These are phyloP conservation scores for Litoditis marina DNA, from an alignment of 2,888 invertebrate species.

Conservation along the genomic window DNA sequence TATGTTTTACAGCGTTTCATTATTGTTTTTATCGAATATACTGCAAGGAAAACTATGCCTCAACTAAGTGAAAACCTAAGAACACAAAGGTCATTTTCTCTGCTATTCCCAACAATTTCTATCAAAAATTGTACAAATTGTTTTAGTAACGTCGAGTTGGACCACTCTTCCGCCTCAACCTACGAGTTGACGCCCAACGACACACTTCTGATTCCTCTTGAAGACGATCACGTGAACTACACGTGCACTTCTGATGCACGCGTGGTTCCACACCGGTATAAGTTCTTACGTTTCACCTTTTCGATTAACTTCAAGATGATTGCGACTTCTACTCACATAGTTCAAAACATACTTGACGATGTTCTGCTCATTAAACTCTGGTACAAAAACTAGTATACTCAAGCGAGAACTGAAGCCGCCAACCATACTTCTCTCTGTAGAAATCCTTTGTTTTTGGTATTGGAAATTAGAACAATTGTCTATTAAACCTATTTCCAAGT, in stretches of 20 bases:
- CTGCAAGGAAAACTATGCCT: too few species aligned
- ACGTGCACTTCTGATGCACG: slow-evolving; percentile 11
- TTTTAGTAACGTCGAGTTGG: slow-evolving; percentile 10
- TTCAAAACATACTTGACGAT: not conserved
- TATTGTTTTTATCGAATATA: too few species aligned
- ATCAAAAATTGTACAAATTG: not conserved
- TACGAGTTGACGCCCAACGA: slow-evolving; percentile 9
- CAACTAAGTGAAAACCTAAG: too few species aligned
- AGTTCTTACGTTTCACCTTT: too few species aligned
- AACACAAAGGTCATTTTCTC: too few species aligned
- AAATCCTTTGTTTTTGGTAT: too few species aligned
- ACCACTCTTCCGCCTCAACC: slow-evolving; percentile 9
- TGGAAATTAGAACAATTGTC: too few species aligned
- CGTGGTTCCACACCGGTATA: slow-evolving; percentile 9
- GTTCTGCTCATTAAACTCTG: not conserved
- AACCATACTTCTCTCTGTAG: too few species aligned
- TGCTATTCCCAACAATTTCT: too few species aligned
- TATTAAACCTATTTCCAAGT: too few species aligned
- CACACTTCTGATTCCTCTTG: slow-evolving; percentile 9
- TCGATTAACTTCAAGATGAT: not conserved
- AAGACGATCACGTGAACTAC: slow-evolving; percentile 2
- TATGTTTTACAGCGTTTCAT: too few species aligned
- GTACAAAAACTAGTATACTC: not conserved
- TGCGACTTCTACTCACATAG: not conserved
- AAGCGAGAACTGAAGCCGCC: slow-evolving; percentile 5